Base-by-base conservation (phyloP, 2,888 invertebrate genomes). In the Trachelus iudaicus region DNA sequence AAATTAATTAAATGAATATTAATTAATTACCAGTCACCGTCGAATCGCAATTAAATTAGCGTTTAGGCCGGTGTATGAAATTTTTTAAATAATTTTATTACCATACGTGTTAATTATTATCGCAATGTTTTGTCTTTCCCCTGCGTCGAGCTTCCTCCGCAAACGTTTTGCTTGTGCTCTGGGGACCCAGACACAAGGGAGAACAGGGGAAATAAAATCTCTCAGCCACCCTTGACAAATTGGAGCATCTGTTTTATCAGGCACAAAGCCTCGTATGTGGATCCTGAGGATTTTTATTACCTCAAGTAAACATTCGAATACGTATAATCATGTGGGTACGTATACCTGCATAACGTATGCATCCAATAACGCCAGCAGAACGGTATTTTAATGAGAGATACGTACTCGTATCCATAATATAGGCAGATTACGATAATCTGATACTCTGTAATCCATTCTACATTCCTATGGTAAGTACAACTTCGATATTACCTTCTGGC, bases 141-240 rank as follows among this genome's bases (percentile, higher is more conserved):
- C 23, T 23, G 23, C 9, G 23, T 56, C 23, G 0, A 56, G 9
- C 56, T 23, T 56, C 56, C 56, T 56, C 23, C 2, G 3, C 23
- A 56, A 56, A 40, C 0, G 1, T 56, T 23, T 56, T 23, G 9
- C 23, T 56, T 56, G 9, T 56, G 56, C 9, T 56, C 56, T 56
- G 9, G 56, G 23, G 2, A 9, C 9, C 23, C 23, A 56, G 9
- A 2, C 9, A 23, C 56, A 56, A 56, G 23, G 56, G 0, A 9
- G 23, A 23, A 56, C 23, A 23, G 23, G 23, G 23, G 15, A 56
- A 81, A 84, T 81, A 83, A 83, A 83, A 81, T 83, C 82, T 82
- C 85, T 86, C 83, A 79, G 81, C 79, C 83, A 83, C 82, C 83
- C 84, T 82, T 86, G 86, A 86, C 85, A 86, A 86, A 86, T 86